Percentiles rank a stretch among this genome's conserved stretches.
These are phyloP conservation scores for Spisula subtruncata DNA, from an alignment of 2,888 invertebrate species.

Conservation along the genomic window DNA sequence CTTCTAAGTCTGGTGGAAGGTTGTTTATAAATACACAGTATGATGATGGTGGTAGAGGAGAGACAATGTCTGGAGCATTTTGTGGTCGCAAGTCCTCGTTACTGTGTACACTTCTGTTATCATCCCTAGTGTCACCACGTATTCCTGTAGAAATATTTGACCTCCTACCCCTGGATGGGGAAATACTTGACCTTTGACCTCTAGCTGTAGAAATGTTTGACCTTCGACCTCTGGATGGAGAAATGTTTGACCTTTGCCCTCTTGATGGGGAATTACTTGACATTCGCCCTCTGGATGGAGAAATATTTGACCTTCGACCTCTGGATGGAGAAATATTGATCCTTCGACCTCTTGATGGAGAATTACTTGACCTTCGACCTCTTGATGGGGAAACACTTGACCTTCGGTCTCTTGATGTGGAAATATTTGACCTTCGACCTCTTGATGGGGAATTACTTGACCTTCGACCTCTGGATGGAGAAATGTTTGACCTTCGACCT, in stretches of 20 bases:
- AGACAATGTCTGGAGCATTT: neutral
- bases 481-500: neutral
- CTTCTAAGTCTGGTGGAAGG: conserved; percentile 32
- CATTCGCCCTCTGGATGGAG: neutral
- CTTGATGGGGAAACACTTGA: conserved; percentile 2
- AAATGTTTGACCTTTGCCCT: neutral
- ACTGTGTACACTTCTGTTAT: neutral
- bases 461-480: conserved; percentile 3
- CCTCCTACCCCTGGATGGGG: neutral
- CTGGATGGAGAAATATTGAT: neutral
- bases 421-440: neutral
- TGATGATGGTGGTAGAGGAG: neutral
- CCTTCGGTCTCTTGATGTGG: neutral
- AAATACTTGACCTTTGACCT: neutral
- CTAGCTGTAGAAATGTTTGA: neutral
- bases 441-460: conserved; percentile 25
- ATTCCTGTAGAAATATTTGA: neutral
- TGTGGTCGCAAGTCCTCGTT: neutral
- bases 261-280: conserved; percentile 15
- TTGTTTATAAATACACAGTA: conserved; percentile 24
- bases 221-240: neutral
- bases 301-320: neutral
- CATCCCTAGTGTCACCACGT: neutral
- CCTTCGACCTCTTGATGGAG: conserved; percentile 18
- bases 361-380: conserved; percentile 28